Evolutionary conservation across 2,888 invertebrate genomes (phyloP), one percentile per base, ranked within the genome.

Genomic region (Cepaea hortensis): DNA sequence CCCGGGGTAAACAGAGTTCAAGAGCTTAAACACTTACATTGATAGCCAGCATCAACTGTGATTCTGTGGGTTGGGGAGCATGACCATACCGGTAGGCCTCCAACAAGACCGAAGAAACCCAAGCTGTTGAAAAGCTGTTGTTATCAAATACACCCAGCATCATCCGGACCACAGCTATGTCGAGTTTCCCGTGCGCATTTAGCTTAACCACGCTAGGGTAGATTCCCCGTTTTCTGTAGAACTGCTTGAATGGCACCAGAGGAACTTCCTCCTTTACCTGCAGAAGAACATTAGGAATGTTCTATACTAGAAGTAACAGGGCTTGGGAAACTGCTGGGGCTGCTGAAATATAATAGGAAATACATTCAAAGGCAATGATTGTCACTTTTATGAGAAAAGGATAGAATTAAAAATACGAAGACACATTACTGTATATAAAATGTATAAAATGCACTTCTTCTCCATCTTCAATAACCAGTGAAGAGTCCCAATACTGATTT

Each of bases 131-230:
- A 85, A 93, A 93, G 92, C 93, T 93, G 88, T 93, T 92, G 87
- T 92, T 92, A 88, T 93, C 93, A 85, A 90, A 92, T 6, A 93
- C 90, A 15, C 88, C 86, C 77, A 91, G 89, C 18, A 87, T 86
- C n/a, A 92, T 90, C 0, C 93, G 88, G 61, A 92, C 79, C 9
- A 91, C 87, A 65, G 90, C 90, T 79, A 91, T 75, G 3, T 90
- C 88, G 48, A 90, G 90, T 23, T 84, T 87, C 1, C 93, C 93
- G 79, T 92, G 91, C 81, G 92, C 90, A 88, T 93, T 90, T 61
- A 92, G 87, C 76, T 91, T 90, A 18, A 93, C 91, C 73, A 91
- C 91, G 85, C 92, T 92, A 77, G 90, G 90, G 87, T 91, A 93
- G 83, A 91, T 89, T 23, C 93, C 93, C 50, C 89, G 88, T 55